Evolutionary conservation across 2,113 vertebrate species (phyloP).

Genomic region (Mohoua ochrocephala): DNA sequence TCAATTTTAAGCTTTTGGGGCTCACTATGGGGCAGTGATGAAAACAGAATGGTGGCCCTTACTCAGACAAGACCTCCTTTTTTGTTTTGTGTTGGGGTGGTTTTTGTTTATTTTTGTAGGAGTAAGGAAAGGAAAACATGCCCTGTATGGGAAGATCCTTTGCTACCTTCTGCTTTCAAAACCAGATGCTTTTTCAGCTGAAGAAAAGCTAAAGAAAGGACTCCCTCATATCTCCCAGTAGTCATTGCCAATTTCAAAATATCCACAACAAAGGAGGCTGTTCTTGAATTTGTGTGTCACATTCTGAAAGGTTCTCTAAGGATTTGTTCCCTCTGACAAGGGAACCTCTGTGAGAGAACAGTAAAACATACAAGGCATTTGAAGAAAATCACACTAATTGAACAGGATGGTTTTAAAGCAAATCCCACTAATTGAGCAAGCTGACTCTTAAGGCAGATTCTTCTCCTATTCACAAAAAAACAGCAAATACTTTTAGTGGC

Average conservation of each 20-base stretch:
- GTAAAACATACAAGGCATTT: neutral
- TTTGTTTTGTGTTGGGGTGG: neutral
- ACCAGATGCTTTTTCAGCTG: neutral
- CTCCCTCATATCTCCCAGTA: neutral
- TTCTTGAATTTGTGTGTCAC: neutral
- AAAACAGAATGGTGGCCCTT: neutral
- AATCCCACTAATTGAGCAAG: conserved; percentile 8
- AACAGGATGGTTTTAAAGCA: conserved; percentile 19
- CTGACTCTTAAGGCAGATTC: neutral
- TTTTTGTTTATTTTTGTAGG: neutral
- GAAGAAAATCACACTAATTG: conserved; percentile 22
- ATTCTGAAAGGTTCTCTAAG: neutral
- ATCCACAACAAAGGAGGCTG: neutral
- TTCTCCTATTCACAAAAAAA: neutral
- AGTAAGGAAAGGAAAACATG: neutral
- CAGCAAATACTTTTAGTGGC: neutral
- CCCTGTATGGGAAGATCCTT: neutral
- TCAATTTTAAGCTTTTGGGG: neutral
- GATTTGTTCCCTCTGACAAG: neutral
- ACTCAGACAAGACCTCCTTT: neutral
- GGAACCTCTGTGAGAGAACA: neutral
- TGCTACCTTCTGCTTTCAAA: neutral
- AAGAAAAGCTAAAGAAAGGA: neutral
- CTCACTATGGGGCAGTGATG: neutral
- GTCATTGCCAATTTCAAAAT: neutral